Evolutionary conservation across 64 coral and sea anemone species (phyloP), one percentile per base, ranked within the genome.

Genomic region (Montipora efflorescens): DNA sequence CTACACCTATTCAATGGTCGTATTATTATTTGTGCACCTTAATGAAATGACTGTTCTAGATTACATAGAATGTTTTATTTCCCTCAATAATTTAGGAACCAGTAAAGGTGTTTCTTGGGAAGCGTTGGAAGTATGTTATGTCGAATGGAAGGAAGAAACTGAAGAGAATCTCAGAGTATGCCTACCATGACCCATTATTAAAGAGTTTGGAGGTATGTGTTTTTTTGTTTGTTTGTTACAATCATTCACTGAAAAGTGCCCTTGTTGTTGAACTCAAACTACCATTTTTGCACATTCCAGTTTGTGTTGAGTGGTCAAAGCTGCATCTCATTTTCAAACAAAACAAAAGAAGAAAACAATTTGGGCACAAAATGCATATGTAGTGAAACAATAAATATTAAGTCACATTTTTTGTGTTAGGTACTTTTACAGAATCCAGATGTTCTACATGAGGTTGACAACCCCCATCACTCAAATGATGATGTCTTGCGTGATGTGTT

Each of bases 401-500:
- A 77, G 25, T 77, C 74, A 45, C 74, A 47, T 77, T 36, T 77
- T 77, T 77, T 77, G 45, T 77, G 28, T 77, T 72, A 70, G 64
- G 83, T n/a, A 87, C 55, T 69, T 69, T 69, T 48, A 9, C 83
- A 87, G 64, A 36, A 87, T 44, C 83, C 83, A 45, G 83, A 87
- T 87, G 83, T 87, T 23, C 67, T 62, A 0, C 16, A 48, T 8
- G 64, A 90, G 89, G 89, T 81, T 50, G 47, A 80, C 48, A 61
- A 90, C 67, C 76, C 76, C 25, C 89, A 90, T 79, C 59, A 67
- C 58, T 67, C 25, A 48, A 81, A 45, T 47, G 77, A 81, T 90
- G 89, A 78, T 23, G 49, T 66, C n/a, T 66, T 90, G 75, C 77
- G 76, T 79, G 89, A 90, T 79, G 77, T 80, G 4, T 90, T 76